These are phyloP conservation scores for Xestia sexstrigata DNA, from an alignment of 2,888 invertebrate species.

Conservation along the genomic window DNA sequence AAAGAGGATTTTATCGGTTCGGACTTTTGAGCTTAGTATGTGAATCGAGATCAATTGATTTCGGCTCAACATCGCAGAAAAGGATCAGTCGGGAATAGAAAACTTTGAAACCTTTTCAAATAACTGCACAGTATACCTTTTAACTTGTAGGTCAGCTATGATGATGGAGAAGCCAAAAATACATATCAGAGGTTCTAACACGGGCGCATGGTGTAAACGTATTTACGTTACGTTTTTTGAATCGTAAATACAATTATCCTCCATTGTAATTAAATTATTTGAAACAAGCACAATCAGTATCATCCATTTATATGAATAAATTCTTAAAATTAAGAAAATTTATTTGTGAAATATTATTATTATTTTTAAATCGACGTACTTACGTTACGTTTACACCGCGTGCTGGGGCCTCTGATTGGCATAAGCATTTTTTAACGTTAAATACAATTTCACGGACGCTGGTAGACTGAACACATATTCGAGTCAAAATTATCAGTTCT, in stretches of 20 bases:
- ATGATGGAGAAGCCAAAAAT: too few species aligned
- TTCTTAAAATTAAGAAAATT: too few species aligned
- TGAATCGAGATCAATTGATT: constrained; percentile 14
- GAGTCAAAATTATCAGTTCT: background rate
- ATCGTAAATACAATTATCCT: too few species aligned
- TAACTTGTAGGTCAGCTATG: background rate
- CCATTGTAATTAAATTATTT: too few species aligned
- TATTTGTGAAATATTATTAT: too few species aligned
- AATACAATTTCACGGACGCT: background rate
- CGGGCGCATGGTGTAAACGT: too few species aligned
- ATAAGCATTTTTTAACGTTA: background rate
- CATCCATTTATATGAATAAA: too few species aligned
- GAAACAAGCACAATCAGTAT: too few species aligned
- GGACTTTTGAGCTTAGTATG: background rate
- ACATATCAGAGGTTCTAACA: too few species aligned
- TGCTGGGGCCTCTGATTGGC: background rate
- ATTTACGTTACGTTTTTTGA: too few species aligned
- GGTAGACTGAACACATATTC: background rate
- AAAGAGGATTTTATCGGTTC: constrained; percentile 19
- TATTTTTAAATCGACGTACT: too few species aligned
- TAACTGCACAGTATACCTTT: background rate
- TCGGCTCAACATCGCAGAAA: background rate
- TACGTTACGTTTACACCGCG: too few species aligned
- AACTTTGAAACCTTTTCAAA: constrained; percentile 5
- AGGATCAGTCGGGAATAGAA: background rate